phyloP scores from a whole-genome alignment of 2,888 invertebrate species.

The Rhagium mordax region DNA sequence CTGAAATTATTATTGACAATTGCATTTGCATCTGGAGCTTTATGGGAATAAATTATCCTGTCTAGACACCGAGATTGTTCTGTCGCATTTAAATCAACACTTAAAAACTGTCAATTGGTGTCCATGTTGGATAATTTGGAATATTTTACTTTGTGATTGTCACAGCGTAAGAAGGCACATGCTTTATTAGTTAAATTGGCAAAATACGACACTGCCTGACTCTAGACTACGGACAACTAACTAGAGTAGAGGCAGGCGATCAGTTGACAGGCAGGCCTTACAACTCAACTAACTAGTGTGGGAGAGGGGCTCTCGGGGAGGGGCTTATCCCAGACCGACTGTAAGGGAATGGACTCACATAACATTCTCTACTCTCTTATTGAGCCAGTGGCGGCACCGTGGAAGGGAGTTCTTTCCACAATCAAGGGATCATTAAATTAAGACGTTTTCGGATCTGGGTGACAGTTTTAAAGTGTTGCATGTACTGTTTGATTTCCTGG shows the following conservation, averaged over 20 bases:
- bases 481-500: not conserved
- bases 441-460: conserved; percentile 6
- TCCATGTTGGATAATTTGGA: not conserved
- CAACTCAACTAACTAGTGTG: conserved; percentile 70
- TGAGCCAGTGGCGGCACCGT: conserved; percentile 60
- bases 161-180: conserved; percentile 52
- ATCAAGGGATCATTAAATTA: conserved; percentile 5
- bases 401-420: conserved; percentile 6
- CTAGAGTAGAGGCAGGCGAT: conserved; percentile 66
- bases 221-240: conserved; percentile 65
- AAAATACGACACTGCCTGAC: conserved; percentile 25
- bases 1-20: conserved; percentile 10
- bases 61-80: conserved; percentile 20
- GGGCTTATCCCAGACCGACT: conserved; percentile 62
- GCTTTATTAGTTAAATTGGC: conserved; percentile 55
- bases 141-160: conserved; percentile 16
- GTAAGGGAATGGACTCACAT: conserved; percentile 65
- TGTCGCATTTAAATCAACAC: conserved; percentile 14
- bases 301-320: conserved; percentile 64
- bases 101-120: conserved; percentile 21
- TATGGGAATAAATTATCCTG: conserved; percentile 12
- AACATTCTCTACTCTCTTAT: conserved; percentile 62
- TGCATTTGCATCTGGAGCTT: conserved; percentile 20
- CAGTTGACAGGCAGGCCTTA: conserved; percentile 71
- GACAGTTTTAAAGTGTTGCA: conserved; percentile 4